Base-by-base conservation (phyloP, 2,888 invertebrate species). In the Pseudoips prasinana region DNA sequence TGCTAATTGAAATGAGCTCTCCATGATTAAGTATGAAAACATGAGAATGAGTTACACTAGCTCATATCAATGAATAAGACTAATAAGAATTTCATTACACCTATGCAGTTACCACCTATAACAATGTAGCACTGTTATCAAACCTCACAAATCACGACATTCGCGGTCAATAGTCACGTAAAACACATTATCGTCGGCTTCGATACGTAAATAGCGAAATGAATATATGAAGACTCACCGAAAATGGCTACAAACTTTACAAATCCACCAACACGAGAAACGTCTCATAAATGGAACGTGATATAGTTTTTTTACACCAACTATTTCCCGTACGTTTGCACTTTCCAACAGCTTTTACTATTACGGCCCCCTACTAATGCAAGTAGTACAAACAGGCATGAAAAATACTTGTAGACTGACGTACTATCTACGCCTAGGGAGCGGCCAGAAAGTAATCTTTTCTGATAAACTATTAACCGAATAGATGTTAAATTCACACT, bases 321-420 rank as follows among this genome's bases (percentile, higher is more conserved):
- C 66, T 71, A 71, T 77, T 82, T 78, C 80, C 73, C 67, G 68
- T 77, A 73, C 68, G 73, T 76, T 76, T 76, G 72, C 85, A 86
- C 87, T 87, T 87, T 87, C 87, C 83, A 86, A 86, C 76, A 83
- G 85, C 87, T 86, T 86, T 84, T 86, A 87, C 84, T 86, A 86
- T 75, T 76, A 68, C 75, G 76, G 74, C 73, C 76, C 46, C 63
- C 79, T 76, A 76, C 73, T 80, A 75, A 66, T 63, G 73, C 74
- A 75, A 84, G 81, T 85, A 82, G 83, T 81, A 84, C 82, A 82
- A 84, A 79, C 82, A 71, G 72, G 77, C 81, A 86, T 79, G 84
- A 86, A 85, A 82, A 84, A 84, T 85, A 85, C 74, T 80, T 71
- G 66, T 68, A 64, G 74, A 80, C 73, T 78, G 82, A 84, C 84